Base-by-base conservation (phyloP, 2,797 vertebrate species). In the Xerus rutilus region DNA sequence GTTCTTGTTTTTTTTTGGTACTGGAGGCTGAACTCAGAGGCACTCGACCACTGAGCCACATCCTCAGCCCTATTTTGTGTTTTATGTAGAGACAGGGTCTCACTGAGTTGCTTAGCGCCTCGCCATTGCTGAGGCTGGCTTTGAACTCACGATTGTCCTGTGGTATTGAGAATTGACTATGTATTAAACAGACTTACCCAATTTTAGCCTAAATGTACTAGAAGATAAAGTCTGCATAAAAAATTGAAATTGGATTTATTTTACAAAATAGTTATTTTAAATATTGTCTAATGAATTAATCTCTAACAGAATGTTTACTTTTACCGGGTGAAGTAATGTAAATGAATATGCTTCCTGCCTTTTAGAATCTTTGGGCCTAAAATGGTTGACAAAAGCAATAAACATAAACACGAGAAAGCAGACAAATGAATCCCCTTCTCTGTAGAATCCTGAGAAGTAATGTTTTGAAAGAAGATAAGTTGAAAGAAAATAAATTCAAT, bases 401-500 rank as follows among this genome's bases (percentile, higher is more conserved):
- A 94, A 43, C 35, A 88, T 45, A 92, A 89, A 95, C 3, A n/a
- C 1, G 93, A 59, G 92, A 94, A 93, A 86, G 43, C 54, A 92
- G 43, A 52, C 13, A 91, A 90, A 86, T 73, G 14, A 30, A 81
- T 62, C 64, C 64, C 85, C 10, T 20, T 86, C 62, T 72, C 23
- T 52, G 72, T 17, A 92, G 96, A 94, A 79, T 76, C 11, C 76
- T 92, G 39, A 70, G 85, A 92, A 21, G 25, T 74, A 93, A 91
- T 91, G n/a, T 39, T 72, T n/a, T 67, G 20, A 95, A 93, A 95
- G 89, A 91, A 96, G 67, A 72, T 84, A 94, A 96, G 57, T 79
- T 95, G 73, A 95, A 93, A 94, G 86, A 94, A 93, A 96, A 82
- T 69, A 92, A 89, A 97, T 95, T 94, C 73, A 96, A 92, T 97